Evolutionary conservation across 2,888 invertebrate genomes (phyloP), one percentile per base, ranked within the genome.

Genomic region (Papilio demoleus): DNA sequence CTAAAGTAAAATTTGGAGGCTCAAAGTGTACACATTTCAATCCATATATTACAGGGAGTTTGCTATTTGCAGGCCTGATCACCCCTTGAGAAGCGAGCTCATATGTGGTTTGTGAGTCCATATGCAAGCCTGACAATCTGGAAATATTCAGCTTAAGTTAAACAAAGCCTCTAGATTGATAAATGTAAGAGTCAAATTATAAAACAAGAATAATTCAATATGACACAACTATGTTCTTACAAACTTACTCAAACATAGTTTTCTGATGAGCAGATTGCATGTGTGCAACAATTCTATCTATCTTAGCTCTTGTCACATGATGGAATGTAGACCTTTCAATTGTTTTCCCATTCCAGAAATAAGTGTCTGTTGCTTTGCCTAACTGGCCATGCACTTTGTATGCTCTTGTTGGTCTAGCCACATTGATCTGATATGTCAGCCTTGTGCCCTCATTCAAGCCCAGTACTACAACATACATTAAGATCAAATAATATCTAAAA

Each of bases 91-190:
- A 92, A 8, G 98, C 98, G 69, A 99, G 80, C 68, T 99, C 97
- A 86, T 97, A 99, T 11, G 98, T 98, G 53, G 96, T 94, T 86
- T 99, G 97, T 47, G 97, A 97, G 77, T 97, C 95, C 71, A 97
- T 93, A 81, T 97, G 95, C 0, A 99, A 94, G 27, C 98, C 98
- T 75, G 95, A 94, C 53, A 95, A 81, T 75, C 96, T 96, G 81
- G 12, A 68, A 70, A 67, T 4, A 59, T 22, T 36, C 9, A 17
- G 9, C 8, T n/a, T 31, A 17, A 12, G 31, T 40, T 31, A 53
- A 11, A 4, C 47, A 47, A 45, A n/a, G n/a, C n/a, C n/a, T n/a
- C n/a, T n/a, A n/a, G n/a, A n/a, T n/a, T n/a, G n/a, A n/a, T n/a
- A n/a, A n/a, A n/a, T n/a, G n/a, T n/a, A n/a, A n/a, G n/a, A n/a